A percentile compares a stretch with the other conserved stretches of the same genome.
phyloP scores from a whole-genome alignment of 2,888 invertebrate genomes.

The Ornithoptera alexandrae region DNA sequence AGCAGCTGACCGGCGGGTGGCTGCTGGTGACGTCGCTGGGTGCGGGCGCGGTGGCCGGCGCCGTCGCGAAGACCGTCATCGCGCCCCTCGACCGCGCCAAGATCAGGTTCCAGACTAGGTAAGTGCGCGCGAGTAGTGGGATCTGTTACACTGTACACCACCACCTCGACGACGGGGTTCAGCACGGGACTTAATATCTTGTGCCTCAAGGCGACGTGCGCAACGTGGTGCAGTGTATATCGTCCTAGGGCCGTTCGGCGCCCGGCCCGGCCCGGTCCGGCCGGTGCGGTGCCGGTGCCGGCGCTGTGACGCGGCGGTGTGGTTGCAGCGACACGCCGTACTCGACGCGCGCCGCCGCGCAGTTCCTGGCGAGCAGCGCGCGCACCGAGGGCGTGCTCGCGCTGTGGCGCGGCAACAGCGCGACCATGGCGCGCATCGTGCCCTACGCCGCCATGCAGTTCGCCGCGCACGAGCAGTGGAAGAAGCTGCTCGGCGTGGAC shows the following conservation, averaged over 20 bases:
- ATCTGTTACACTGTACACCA: no score
- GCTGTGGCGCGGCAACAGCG: constrained; percentile 98
- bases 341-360: constrained; percentile 84
- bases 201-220: no score
- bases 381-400: constrained; percentile 89
- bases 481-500: constrained; percentile 87
- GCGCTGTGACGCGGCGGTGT: not conserved
- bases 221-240: no score
- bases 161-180: no score
- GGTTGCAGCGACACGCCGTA: constrained; percentile 82
- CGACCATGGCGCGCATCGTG: constrained; percentile 97
- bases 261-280: no score
- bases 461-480: constrained; percentile 98
- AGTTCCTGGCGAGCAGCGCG: constrained; percentile 84
- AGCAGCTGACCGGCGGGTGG: constrained; percentile 60
- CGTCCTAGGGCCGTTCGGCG: no score
- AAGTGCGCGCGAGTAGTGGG: constrained; percentile 41
- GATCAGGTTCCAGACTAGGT: constrained; percentile 97
- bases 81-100: constrained; percentile 98
- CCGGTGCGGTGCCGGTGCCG: no score
- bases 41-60: constrained; percentile 96
- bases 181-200: no score
- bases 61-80: constrained; percentile 96
- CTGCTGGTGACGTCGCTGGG: constrained; percentile 89
- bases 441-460: constrained; percentile 99